These are phyloP conservation scores for Gymnorhina tibicen DNA, from an alignment of 2,113 vertebrate species.

Conservation along the genomic window DNA sequence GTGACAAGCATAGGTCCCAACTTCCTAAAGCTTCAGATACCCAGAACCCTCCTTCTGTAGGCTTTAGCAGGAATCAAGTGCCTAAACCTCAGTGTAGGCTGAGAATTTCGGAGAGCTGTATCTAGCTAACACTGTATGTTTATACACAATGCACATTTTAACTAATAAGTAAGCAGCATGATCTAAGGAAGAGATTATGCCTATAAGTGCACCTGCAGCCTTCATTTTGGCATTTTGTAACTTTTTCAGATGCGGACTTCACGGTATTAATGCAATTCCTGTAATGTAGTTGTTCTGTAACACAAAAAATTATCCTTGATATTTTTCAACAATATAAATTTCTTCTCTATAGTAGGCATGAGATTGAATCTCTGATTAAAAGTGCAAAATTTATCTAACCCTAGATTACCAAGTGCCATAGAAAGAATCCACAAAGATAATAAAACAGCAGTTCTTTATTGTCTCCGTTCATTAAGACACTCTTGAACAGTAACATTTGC, in stretches of 20 bases:
- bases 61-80: neutral
- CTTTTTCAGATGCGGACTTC: neutral
- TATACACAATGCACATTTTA: neutral
- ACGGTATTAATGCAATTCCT: neutral
- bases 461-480: neutral
- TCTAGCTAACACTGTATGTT: neutral
- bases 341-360: neutral
- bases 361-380: neutral
- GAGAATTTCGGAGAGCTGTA: neutral
- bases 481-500: neutral
- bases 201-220: neutral
- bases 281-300: neutral
- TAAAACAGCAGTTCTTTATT: neutral
- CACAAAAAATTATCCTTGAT: neutral
- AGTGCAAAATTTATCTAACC: neutral
- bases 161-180: neutral
- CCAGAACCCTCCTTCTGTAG: neutral
- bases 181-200: neutral
- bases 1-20: neutral
- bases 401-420: neutral
- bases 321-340: neutral
- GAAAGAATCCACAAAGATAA: neutral
- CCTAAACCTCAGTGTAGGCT: accelerated
- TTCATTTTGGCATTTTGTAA: neutral
- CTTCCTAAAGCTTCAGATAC: neutral